Evolutionary conservation across 2,113 vertebrate species (phyloP).

Genomic region (Alethe castanea): DNA sequence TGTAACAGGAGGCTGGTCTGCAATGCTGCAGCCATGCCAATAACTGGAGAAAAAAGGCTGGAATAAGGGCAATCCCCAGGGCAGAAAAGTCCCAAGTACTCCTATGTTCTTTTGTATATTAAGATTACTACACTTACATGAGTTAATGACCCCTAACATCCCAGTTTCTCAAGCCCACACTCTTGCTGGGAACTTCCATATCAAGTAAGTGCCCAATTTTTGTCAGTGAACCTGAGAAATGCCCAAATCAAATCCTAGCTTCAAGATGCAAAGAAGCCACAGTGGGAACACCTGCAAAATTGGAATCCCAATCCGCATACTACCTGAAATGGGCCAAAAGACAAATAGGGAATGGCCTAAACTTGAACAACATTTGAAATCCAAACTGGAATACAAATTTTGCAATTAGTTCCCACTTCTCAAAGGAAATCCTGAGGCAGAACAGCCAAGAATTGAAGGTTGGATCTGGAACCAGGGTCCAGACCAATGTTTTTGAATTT

Average conservation of each 20-base stretch:
- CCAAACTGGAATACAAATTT: constrained; percentile 25
- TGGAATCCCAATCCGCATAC: background rate
- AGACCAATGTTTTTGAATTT: background rate
- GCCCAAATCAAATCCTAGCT: background rate
- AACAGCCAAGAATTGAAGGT: background rate
- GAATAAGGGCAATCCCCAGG: constrained; percentile 1
- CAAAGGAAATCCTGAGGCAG: background rate
- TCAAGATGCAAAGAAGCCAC: background rate
- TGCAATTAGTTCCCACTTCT: background rate
- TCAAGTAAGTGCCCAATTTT: background rate
- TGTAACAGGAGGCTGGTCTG: background rate
- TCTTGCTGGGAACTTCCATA: background rate
- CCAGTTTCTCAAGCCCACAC: background rate
- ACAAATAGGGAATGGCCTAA: background rate
- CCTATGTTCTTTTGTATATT: background rate
- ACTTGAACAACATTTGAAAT: background rate
- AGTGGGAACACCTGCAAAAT: background rate
- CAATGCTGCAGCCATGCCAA: background rate
- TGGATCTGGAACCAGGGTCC: background rate
- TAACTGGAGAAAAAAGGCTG: background rate
- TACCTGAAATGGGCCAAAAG: background rate
- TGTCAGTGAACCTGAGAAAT: background rate
- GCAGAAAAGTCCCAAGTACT: background rate
- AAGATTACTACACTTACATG: background rate
- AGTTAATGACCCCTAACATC: background rate